Evolutionary conservation across 1,140 invertebrate species (phyloP).

Genomic region (Prorops nasuta): DNA sequence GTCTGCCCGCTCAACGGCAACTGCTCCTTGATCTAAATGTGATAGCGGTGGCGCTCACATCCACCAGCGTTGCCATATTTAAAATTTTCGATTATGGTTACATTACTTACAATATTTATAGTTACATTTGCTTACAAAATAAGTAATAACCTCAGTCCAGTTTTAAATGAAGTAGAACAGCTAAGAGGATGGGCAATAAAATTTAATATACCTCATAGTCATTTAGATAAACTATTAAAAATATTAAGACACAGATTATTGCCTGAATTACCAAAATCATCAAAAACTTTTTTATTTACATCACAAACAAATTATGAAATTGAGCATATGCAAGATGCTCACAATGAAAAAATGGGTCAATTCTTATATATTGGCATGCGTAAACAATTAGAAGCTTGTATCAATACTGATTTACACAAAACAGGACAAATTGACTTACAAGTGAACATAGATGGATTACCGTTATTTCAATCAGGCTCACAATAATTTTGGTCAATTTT

Average conservation of each 20-base stretch:
- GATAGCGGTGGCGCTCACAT: too few species aligned
- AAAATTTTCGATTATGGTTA: too few species aligned
- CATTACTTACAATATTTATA: too few species aligned
- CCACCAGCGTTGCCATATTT: too few species aligned
- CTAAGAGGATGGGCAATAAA: background rate
- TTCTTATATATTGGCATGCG: too few species aligned
- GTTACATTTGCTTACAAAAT: too few species aligned
- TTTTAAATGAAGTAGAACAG: background rate
- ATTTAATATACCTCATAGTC: conserved; percentile 3
- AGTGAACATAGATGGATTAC: conserved; percentile 23
- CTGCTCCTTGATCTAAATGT: too few species aligned
- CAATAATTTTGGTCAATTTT: conserved; percentile 24
- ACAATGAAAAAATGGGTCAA: too few species aligned
- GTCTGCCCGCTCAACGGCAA: too few species aligned
- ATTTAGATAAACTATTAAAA: conserved; percentile 7
- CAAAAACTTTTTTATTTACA: conserved; percentile 16
- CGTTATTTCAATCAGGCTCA: conserved; percentile 18
- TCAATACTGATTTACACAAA: conserved; percentile 9
- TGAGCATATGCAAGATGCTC: conserved; percentile 1
- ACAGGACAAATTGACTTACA: conserved; percentile 14
- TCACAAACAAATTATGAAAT: conserved; percentile 8
- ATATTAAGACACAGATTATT: conserved; percentile 9
- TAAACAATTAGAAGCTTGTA: too few species aligned
- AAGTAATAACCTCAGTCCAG: too few species aligned
- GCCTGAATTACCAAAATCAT: conserved; percentile 6